These are phyloP conservation scores for Salmo trutta DNA, from an alignment of 2,797 vertebrate genomes.

Conservation along the genomic window DNA sequence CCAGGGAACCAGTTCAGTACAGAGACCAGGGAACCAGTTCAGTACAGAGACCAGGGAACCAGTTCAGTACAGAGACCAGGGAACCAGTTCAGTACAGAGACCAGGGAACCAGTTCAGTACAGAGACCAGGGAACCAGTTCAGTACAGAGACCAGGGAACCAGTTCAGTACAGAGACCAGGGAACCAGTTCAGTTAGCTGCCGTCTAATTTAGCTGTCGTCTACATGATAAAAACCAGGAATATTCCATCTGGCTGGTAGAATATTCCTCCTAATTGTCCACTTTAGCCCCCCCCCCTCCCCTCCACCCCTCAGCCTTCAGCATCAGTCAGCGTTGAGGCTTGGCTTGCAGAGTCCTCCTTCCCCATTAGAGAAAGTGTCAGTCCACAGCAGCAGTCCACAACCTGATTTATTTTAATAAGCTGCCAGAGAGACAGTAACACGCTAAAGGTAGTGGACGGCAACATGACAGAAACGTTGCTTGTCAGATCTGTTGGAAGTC, in stretches of 20 bases:
- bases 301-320: constrained; percentile 86
- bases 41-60: no score
- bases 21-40: no score
- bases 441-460: constrained; percentile 89
- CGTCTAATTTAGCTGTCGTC: constrained; percentile 86
- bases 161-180: no score
- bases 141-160: no score
- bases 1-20: no score
- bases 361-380: constrained; percentile 88
- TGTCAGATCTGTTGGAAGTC: constrained; percentile 90
- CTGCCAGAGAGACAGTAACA: constrained; percentile 98
- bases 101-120: no score
- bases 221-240: constrained; percentile 99
- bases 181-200: constrained; percentile 62
- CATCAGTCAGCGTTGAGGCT: constrained; percentile 87
- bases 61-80: no score
- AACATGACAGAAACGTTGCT: constrained; percentile 91
- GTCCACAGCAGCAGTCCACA: constrained; percentile 76
- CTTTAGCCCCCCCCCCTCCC: constrained; percentile 83
- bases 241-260: constrained; percentile 92
- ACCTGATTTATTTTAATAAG: constrained; percentile 99
- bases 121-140: no score
- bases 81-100: no score
- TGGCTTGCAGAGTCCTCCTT: constrained; percentile 85
- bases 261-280: constrained; percentile 86